Evolutionary conservation across 2,888 invertebrate species (phyloP).

Genomic region (Mechanitis messenoides): DNA sequence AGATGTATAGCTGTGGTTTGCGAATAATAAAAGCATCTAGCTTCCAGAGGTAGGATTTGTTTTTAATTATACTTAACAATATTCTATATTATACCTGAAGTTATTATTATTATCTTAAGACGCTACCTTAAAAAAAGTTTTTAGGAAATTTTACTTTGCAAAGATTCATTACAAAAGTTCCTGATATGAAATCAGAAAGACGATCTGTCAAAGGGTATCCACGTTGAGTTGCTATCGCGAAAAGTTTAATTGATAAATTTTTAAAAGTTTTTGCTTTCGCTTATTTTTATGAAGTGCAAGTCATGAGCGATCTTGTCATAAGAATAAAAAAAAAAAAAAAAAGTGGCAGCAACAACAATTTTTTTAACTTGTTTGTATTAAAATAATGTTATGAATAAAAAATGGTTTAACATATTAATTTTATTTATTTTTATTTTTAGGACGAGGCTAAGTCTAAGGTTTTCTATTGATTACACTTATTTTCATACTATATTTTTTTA

Average conservation of each 20-base stretch:
- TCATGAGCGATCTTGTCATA: constrained; percentile 2
- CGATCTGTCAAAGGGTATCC: constrained; percentile 44
- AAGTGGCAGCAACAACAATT: neutral
- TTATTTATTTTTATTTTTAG: too few species aligned
- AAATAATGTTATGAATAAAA: too few species aligned
- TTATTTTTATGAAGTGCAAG: constrained; percentile 23
- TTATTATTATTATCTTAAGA: neutral
- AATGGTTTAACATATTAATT: too few species aligned
- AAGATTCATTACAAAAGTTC: constrained; percentile 35
- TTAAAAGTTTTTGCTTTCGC: constrained; percentile 34
- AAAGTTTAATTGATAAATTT: constrained; percentile 48
- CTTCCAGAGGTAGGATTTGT: too few species aligned
- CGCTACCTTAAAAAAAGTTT: neutral
- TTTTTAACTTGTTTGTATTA: too few species aligned
- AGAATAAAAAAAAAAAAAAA: neutral
- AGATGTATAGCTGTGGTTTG: neutral
- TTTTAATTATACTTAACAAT: too few species aligned
- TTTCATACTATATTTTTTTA: too few species aligned
- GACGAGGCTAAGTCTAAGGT: too few species aligned
- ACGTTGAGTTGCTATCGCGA: constrained; percentile 34
- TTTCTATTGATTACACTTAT: too few species aligned
- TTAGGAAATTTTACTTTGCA: constrained; percentile 21
- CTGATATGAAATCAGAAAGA: constrained; percentile 37
- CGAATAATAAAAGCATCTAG: neutral
- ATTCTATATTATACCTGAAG: too few species aligned